Evolutionary conservation across 2,888 invertebrate species (phyloP).

Genomic region (Dyspetes luteomarginatus): DNA sequence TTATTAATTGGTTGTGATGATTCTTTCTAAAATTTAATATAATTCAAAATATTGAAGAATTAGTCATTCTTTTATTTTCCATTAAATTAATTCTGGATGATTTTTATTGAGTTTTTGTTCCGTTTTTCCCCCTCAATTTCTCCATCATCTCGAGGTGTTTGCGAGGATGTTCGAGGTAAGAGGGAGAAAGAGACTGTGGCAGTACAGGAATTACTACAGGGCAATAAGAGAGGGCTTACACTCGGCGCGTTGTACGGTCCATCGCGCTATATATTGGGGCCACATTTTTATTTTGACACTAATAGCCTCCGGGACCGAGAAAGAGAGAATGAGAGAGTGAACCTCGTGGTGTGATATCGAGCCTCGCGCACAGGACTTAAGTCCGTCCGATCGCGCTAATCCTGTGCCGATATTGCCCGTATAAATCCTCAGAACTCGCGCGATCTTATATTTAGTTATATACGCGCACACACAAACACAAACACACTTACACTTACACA

Average conservation of each 20-base stretch:
- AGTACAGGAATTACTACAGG: slow-evolving; percentile 30
- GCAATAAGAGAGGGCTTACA: slow-evolving; percentile 81
- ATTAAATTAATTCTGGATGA: background rate
- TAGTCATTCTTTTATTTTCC: background rate
- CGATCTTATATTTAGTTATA: slow-evolving; percentile 63
- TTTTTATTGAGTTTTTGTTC: background rate
- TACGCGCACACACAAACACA: background rate
- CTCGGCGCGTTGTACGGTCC: slow-evolving; percentile 63
- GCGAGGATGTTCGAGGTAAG: background rate
- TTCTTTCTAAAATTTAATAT: background rate
- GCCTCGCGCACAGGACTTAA: slow-evolving; percentile 78
- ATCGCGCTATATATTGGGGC: slow-evolving; percentile 80
- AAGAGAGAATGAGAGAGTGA: slow-evolving; percentile 55
- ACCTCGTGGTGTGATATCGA: slow-evolving; percentile 75
- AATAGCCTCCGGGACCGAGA: slow-evolving; percentile 77
- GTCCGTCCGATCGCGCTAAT: slow-evolving; percentile 82
- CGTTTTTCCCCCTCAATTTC: slow-evolving; percentile 28
- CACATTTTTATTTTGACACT: slow-evolving; percentile 83
- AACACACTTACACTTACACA: slow-evolving; percentile 8
- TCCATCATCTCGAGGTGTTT: slow-evolving; percentile 23
- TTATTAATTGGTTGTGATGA: too few relatives aligned
- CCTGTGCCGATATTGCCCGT: slow-evolving; percentile 82
- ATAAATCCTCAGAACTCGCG: slow-evolving; percentile 75
- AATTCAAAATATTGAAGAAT: background rate
- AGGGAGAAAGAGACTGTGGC: slow-evolving; percentile 25